Evolutionary conservation across 2,888 invertebrate genomes (phyloP).

Genomic region (Hirtodrosophila histrioides): DNA sequence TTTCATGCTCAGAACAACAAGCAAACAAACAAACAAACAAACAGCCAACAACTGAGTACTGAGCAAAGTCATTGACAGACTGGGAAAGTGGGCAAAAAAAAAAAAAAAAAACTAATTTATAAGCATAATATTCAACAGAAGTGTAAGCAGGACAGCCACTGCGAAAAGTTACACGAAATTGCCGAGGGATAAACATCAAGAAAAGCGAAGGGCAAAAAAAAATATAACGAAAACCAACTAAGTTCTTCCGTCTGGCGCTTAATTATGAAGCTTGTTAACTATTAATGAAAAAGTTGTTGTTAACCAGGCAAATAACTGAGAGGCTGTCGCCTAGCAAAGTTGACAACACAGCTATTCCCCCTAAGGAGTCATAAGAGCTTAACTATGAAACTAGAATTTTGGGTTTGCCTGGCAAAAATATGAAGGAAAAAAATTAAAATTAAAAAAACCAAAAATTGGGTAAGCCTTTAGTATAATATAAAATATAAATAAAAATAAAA

Average conservation of each 20-base stretch:
- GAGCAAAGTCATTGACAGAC: constrained; percentile 61
- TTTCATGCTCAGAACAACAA: constrained; percentile 15
- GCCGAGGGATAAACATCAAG: constrained; percentile 33
- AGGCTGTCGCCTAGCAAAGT: not conserved
- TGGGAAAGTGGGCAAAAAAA: constrained; percentile 30
- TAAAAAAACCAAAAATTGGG: not conserved
- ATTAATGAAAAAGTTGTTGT: constrained; percentile 77
- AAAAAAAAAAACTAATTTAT: constrained; percentile 52
- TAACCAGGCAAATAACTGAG: constrained; percentile 40
- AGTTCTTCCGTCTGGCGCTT: constrained; percentile 61
- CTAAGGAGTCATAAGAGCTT: constrained; percentile 9
- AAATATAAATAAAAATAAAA: too few species aligned
- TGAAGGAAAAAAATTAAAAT: constrained; percentile 1
- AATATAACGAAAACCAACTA: constrained; percentile 23
- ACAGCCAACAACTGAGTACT: constrained; percentile 46
- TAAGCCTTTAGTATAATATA: too few species aligned
- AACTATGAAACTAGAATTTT: too few species aligned
- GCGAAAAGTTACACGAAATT: constrained; percentile 33
- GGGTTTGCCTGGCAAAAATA: constrained; percentile 1
- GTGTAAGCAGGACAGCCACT: constrained; percentile 24
- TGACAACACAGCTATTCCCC: constrained; percentile 14
- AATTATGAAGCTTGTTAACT: constrained; percentile 79
- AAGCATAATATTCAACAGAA: too few species aligned
- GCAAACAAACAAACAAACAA: constrained; percentile 49
- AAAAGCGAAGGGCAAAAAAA: constrained; percentile 9